Conservation (phyloP, 2,797 vertebrate species). For the Schizopygopsis pylzovi region DNA sequence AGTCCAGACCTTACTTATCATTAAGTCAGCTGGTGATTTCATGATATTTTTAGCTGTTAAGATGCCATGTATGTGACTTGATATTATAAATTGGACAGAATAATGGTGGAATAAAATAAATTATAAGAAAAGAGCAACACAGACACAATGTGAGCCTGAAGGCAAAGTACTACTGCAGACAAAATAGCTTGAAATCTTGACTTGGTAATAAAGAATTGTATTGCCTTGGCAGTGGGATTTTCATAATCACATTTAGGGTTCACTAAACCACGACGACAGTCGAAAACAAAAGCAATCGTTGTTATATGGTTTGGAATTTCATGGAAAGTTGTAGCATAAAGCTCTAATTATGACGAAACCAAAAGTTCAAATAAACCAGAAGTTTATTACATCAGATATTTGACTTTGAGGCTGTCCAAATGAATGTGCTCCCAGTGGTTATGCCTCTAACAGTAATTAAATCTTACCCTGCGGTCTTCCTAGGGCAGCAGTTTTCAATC, state of each 20-base stretch:
- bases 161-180: not conserved
- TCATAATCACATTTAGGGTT: conserved; percentile 12
- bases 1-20: not conserved
- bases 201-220: not conserved
- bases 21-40: not conserved
- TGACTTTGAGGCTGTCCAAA: conserved; percentile 19
- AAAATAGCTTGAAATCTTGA: not conserved
- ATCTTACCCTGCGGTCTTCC: conserved; percentile 14
- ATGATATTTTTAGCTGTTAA: not conserved
- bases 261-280: not conserved
- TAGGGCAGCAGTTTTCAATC: conserved; percentile 9
- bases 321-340: conserved; percentile 1
- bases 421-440: not conserved
- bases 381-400: conserved; percentile 23
- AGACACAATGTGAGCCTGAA: not conserved
- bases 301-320: conserved; percentile 8
- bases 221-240: conserved; percentile 9
- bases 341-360: not conserved
- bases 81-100: not conserved
- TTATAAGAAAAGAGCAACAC: not conserved
- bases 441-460: conserved; percentile 29
- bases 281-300: not conserved
- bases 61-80: not conserved
- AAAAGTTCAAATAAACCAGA: conserved; percentile 13
- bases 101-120: conserved; percentile 4